Percentiles rank a stretch among this genome's conserved stretches.
phyloP scores from a whole-genome alignment of 1,140 invertebrate genomes.

The Ylistrum balloti region DNA sequence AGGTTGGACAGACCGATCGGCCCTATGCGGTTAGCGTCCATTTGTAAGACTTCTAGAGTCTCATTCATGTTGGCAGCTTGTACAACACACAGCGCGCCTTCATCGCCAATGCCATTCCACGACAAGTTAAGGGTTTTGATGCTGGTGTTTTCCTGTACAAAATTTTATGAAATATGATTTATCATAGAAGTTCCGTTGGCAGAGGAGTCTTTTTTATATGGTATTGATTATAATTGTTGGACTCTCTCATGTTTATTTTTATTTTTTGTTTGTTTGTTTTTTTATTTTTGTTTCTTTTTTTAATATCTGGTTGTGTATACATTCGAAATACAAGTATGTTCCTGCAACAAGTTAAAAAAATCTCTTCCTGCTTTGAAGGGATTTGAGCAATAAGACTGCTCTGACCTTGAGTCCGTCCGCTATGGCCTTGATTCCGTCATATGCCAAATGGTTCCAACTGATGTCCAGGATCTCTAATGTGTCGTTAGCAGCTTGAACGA shows the following conservation, averaged over 20 bases:
- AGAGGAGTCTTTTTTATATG: no score
- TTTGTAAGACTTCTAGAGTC: constrained; percentile 50
- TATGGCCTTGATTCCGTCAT: constrained; percentile 46
- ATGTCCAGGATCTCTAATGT: constrained; percentile 55
- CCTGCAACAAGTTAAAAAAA: no score
- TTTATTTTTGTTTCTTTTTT: no score
- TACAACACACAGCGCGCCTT: constrained; percentile 50
- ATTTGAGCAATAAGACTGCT: no score
- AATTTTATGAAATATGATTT: neutral
- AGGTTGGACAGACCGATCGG: constrained; percentile 51
- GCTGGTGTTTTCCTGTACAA: constrained; percentile 58
- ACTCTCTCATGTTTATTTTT: no score
- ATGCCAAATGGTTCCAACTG: constrained; percentile 55
- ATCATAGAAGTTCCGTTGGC: neutral
- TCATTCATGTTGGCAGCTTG: constrained; percentile 41
- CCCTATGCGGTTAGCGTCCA: constrained; percentile 57
- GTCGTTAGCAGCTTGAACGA: constrained; percentile 57
- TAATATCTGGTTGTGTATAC: no score
- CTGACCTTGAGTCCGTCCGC: constrained; percentile 58
- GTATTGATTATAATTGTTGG: no score
- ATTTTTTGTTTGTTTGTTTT: no score
- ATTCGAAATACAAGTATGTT: no score
- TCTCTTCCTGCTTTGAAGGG: no score
- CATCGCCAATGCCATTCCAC: constrained; percentile 60
- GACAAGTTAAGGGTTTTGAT: constrained; percentile 59